Conservation (phyloP, 1,140 invertebrate species). For the Drosophila mojavensis region DNA sequence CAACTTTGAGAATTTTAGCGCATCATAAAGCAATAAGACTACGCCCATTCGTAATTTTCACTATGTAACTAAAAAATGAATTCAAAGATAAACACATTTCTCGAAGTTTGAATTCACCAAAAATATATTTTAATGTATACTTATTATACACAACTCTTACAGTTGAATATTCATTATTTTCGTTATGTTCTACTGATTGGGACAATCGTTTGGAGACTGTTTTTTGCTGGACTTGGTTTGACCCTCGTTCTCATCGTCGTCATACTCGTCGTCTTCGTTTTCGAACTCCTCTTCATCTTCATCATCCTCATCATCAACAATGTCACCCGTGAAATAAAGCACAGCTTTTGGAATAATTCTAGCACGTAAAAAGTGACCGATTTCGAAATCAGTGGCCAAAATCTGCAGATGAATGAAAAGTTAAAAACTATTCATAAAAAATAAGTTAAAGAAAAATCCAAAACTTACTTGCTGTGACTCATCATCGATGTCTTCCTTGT, state of each 20-base stretch:
- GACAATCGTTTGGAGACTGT: slow-evolving; percentile 77
- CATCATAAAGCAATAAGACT: too few species aligned
- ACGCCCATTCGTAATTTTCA: too few species aligned
- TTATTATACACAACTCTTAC: slow-evolving; percentile 51
- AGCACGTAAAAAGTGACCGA: slow-evolving; percentile 98
- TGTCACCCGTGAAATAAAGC: slow-evolving; percentile 96
- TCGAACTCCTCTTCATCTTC: slow-evolving; percentile 85
- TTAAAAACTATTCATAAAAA: neutral
- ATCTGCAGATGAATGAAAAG: slow-evolving; percentile 85
- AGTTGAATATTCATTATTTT: slow-evolving; percentile 28
- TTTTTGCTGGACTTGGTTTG: slow-evolving; percentile 67
- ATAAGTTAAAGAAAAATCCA: neutral
- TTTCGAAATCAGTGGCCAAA: slow-evolving; percentile 97
- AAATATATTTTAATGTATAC: slow-evolving; percentile 80
- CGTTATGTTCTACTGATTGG: slow-evolving; percentile 66
- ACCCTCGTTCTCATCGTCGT: slow-evolving; percentile 49
- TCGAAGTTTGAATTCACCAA: slow-evolving; percentile 69
- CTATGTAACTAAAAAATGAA: too few species aligned
- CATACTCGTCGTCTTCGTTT: slow-evolving; percentile 82
- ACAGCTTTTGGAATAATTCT: slow-evolving; percentile 96
- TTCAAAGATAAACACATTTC: neutral
- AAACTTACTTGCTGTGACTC: slow-evolving; percentile 85
- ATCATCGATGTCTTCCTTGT: slow-evolving; percentile 88
- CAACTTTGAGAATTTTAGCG: too few species aligned
- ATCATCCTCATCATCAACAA: slow-evolving; percentile 91